A percentile compares a stretch with the other conserved stretches of the same genome.
Conservation (phyloP, 2,888 invertebrate species). For the Andrena dorsata region DNA sequence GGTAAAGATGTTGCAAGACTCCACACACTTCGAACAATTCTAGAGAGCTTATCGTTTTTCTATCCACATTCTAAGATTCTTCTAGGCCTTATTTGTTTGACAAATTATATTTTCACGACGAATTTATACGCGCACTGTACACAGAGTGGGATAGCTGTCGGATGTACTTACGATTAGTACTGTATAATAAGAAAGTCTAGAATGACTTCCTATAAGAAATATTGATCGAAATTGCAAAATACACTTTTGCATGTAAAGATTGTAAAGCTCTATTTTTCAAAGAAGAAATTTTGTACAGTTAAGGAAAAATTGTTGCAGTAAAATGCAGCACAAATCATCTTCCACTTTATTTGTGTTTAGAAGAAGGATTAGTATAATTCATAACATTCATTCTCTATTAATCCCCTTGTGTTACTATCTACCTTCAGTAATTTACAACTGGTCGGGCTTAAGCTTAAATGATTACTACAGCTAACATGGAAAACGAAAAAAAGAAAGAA, state of each 20-base stretch:
- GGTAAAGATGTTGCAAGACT: conserved; percentile 20
- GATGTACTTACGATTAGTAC: neutral
- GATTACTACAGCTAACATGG: neutral
- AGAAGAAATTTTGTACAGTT: too few species aligned
- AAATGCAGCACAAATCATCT: too few species aligned
- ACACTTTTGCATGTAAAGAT: too few species aligned
- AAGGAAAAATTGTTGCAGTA: too few species aligned
- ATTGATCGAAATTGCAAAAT: neutral
- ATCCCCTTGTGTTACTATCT: too few species aligned
- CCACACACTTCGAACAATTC: conserved; percentile 17
- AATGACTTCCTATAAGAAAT: neutral
- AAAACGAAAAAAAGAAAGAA: neutral
- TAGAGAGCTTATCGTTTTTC: neutral
- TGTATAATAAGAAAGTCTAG: neutral
- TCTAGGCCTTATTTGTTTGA: neutral
- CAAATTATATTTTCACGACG: neutral
- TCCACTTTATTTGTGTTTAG: too few species aligned
- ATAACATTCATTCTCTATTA: too few species aligned
- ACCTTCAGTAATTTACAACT: too few species aligned
- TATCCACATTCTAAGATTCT: neutral
- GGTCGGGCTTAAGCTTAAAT: neutral
- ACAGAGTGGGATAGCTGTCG: neutral
- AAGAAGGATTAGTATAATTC: too few species aligned
- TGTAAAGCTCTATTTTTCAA: too few species aligned
- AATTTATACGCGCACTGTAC: neutral